Conservation (phyloP, 2,888 invertebrate species). For the Agriotes lineatus region DNA sequence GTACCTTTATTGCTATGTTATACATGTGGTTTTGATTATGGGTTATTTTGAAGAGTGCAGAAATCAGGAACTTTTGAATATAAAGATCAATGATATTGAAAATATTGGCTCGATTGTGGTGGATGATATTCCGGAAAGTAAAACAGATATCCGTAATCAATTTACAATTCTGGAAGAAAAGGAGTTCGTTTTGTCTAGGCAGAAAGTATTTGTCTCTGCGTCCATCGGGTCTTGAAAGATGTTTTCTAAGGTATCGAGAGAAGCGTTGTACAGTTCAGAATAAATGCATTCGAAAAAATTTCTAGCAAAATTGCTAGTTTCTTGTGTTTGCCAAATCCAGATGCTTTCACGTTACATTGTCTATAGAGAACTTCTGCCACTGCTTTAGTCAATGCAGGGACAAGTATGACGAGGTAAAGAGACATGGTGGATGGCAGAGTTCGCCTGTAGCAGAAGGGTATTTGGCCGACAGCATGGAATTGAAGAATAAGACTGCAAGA, state of each 20-base stretch:
- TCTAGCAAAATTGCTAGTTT: constrained; percentile 42
- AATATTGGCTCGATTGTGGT: background rate
- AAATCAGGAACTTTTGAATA: background rate
- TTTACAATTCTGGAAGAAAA: constrained; percentile 1
- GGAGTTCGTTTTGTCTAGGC: constrained; percentile 3
- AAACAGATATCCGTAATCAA: background rate
- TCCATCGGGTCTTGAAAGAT: constrained; percentile 28
- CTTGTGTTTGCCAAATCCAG: constrained; percentile 37
- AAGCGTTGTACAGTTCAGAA: constrained; percentile 41
- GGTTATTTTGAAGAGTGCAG: background rate
- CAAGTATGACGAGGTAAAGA: constrained; percentile 18
- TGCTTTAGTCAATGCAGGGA: constrained; percentile 1
- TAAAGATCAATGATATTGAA: too few species aligned
- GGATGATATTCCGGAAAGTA: constrained; percentile 1
- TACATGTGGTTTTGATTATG: background rate
- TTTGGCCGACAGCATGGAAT: constrained; percentile 17
- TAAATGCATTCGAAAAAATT: constrained; percentile 38
- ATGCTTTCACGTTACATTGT: constrained; percentile 38
- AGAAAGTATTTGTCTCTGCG: constrained; percentile 2
- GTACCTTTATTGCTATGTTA: background rate
- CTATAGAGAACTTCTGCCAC: constrained; percentile 34
- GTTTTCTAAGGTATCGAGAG: constrained; percentile 36
- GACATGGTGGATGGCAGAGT: background rate
- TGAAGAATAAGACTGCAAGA: constrained; percentile 14
- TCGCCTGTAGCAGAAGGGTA: constrained; percentile 35